These are phyloP conservation scores for Carcharodon carcharias DNA, from an alignment of 2,797 vertebrate genomes.

Conservation along the genomic window DNA sequence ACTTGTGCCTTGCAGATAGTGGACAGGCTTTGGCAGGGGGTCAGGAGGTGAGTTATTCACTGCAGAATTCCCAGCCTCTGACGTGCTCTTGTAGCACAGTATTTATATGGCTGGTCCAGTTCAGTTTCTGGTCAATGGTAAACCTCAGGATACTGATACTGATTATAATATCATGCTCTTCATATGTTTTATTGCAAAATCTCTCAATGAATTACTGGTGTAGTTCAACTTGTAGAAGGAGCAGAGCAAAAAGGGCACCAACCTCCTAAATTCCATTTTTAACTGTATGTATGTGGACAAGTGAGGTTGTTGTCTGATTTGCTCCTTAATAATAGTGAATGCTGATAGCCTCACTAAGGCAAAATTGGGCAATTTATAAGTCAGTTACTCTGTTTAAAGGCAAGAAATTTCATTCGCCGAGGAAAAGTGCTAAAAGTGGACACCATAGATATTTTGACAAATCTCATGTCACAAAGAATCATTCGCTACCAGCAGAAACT, in stretches of 20 bases:
- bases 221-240: neutral
- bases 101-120: no score
- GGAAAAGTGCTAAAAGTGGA: neutral
- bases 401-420: neutral
- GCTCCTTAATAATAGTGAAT: neutral
- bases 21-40: no score
- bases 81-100: no score
- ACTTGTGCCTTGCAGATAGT: no score
- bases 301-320: neutral
- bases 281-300: neutral
- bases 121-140: no score
- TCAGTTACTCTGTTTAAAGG: neutral
- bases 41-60: no score
- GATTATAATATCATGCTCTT: neutral
- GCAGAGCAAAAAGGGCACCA: neutral
- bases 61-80: no score
- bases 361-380: neutral
- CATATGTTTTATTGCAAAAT: neutral
- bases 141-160: no score
- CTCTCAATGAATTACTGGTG: neutral
- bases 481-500: neutral
- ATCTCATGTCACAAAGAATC: constrained; percentile 11
- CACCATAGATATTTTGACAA: neutral
- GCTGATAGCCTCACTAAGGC: neutral
- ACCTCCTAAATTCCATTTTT: neutral